Evolutionary conservation across 2,113 vertebrate species (phyloP), one percentile per base, ranked within the genome.

Genomic region (Chaenocephalus aceratus): DNA sequence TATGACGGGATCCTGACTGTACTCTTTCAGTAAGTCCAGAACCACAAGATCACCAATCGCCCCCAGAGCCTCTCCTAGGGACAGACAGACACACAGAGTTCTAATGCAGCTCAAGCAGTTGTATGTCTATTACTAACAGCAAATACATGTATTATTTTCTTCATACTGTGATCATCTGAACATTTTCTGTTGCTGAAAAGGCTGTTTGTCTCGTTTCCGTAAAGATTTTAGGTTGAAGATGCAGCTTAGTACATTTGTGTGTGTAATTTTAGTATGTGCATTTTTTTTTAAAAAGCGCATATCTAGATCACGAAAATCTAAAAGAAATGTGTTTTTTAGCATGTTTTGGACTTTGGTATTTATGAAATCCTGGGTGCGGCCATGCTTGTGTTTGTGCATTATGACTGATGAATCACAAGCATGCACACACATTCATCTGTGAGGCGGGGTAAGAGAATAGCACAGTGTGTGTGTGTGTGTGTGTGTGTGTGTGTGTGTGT

Each of bases 11-110:
- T 99, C 98, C 5, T 92, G 61, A 0, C 94, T 95, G 79, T 97
- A 97, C 21, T 84, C 72, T 83, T 93, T 97, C 75, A 99, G 94
- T 10, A 98, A 34, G 12, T 96, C 96, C 83, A 99, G 89, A 41
- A 98, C 97, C 0, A 86, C 64, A 0, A 91, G 93, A 80, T 97
- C 95, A 66, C 97, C 98, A 0, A 99, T 98, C 1, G 98, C 98
- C 11, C 98, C 98, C 80, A 99, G 87, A 30, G 98, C 98, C 89
- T 99, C 98, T 10, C 98, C 98, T 99, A 5, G 6, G 66, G 16
- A 63, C 26, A 77, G 11, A 72, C 10, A 75, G 16, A 34, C 8
- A 41, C 18, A 54, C 49, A 65, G 6, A 7, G 16, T n/a, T 65
- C 34, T 63, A 2, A 11, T 62, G 15, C 14, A 48, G 46, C 3